Conservation (phyloP, 92 coral and sea anemone genomes). For the Porites lobata region DNA sequence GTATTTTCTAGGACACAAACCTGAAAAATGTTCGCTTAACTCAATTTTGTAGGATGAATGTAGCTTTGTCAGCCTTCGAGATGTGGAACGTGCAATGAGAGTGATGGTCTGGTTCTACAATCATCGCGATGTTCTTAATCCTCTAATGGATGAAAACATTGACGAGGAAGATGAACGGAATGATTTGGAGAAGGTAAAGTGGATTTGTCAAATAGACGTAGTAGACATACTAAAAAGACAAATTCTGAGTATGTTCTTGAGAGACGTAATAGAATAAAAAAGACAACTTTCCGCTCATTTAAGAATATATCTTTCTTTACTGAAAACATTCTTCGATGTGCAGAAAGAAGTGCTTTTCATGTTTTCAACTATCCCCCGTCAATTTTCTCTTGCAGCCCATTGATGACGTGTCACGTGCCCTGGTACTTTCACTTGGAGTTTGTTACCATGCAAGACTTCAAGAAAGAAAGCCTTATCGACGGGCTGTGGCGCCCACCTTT, state of each 20-base stretch:
- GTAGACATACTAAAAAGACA: too few relatives aligned
- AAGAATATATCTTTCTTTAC: too few relatives aligned
- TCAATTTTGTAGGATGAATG: constrained; percentile 77
- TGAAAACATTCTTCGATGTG: too few relatives aligned
- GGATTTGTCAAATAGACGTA: too few relatives aligned
- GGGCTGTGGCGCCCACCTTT: constrained; percentile 59
- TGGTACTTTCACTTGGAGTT: constrained; percentile 87
- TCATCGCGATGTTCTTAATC: constrained; percentile 64
- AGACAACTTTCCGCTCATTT: too few relatives aligned
- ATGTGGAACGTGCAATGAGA: constrained; percentile 93
- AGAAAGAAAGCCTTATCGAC: constrained; percentile 66
- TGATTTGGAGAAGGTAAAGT: constrained; percentile 9
- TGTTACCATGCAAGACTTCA: constrained; percentile 89
- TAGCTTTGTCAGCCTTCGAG: constrained; percentile 96
- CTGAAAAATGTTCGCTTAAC: too few relatives aligned
- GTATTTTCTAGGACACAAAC: too few relatives aligned
- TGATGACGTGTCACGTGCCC: constrained; percentile 74
- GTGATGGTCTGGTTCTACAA: constrained; percentile 92
- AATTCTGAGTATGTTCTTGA: too few relatives aligned
- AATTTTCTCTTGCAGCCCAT: constrained; percentile 65
- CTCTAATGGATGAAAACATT: constrained; percentile 44
- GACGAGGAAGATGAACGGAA: constrained; percentile 9
- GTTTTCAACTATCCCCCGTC: too few relatives aligned
- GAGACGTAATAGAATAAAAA: too few relatives aligned
- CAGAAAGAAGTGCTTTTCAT: too few relatives aligned